Percentiles rank a stretch among this genome's conserved stretches.
These are phyloP conservation scores for Umimayanthus chanpuru DNA, from an alignment of 92 coral and sea anemone species.

Conservation along the genomic window DNA sequence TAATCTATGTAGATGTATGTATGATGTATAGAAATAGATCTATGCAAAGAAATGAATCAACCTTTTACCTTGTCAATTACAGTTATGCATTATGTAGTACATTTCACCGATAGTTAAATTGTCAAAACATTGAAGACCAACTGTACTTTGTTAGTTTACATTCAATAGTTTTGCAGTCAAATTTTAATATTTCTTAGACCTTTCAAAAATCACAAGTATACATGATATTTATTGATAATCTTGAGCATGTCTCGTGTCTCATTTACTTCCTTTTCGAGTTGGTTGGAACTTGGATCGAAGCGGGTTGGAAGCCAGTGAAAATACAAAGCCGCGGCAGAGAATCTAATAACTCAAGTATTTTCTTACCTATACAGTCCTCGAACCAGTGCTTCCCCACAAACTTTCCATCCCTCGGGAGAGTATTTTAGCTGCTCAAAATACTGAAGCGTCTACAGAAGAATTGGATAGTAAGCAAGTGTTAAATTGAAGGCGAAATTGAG, in stretches of 20 bases:
- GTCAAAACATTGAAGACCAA: too few relatives aligned
- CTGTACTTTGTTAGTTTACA: neutral
- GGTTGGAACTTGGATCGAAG: neutral
- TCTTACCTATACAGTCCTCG: conserved; percentile 72
- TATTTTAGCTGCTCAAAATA: conserved; percentile 93
- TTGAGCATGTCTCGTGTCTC: neutral
- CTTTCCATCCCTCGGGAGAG: conserved; percentile 91
- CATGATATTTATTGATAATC: too few relatives aligned
- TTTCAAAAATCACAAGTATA: too few relatives aligned
- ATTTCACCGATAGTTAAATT: too few relatives aligned
- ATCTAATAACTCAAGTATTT: too few relatives aligned
- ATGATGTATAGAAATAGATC: too few relatives aligned
- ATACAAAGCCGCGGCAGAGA: neutral
- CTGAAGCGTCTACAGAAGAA: conserved; percentile 69
- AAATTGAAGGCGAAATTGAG: neutral
- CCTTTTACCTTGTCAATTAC: too few relatives aligned
- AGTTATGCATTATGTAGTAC: too few relatives aligned
- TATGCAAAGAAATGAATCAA: too few relatives aligned
- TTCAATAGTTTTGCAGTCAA: too few relatives aligned
- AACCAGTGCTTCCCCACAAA: conserved; percentile 86
- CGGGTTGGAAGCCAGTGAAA: neutral
- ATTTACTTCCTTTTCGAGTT: neutral
- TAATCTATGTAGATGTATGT: too few relatives aligned
- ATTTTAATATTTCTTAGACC: too few relatives aligned
- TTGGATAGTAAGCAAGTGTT: neutral